These are phyloP conservation scores for Malurus splendens DNA, from an alignment of 2,797 vertebrate species.

Conservation along the genomic window DNA sequence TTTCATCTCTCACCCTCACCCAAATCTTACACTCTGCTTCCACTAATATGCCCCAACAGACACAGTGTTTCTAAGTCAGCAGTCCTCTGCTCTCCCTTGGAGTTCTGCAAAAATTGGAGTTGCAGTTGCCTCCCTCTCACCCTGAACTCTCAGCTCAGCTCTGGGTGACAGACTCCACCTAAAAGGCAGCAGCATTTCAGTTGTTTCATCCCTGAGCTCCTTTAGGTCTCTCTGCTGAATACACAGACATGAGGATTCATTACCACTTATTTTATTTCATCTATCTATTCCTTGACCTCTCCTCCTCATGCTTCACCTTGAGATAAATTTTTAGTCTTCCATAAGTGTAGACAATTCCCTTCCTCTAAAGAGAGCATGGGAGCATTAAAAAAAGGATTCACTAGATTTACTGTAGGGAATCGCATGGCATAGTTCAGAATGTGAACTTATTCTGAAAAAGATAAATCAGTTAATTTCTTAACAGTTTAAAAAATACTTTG, in stretches of 20 bases:
- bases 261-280: background rate
- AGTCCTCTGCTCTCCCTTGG: background rate
- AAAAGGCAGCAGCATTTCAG: background rate
- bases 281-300: background rate
- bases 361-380: background rate
- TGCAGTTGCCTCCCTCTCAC: background rate
- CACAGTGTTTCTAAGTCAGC: background rate
- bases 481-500: background rate
- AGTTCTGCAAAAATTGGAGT: background rate
- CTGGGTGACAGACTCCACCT: background rate
- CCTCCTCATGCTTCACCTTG: background rate
- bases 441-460: background rate
- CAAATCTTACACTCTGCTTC: background rate
- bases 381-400: background rate
- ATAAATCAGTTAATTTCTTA: background rate
- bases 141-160: background rate
- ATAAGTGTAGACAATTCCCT: background rate
- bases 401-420: background rate
- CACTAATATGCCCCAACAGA: background rate
- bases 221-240: background rate
- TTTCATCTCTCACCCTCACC: background rate
- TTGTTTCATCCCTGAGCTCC: background rate
- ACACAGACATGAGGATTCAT: background rate
- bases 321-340: background rate
- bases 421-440: background rate